Evolutionary conservation across 2,797 vertebrate genomes (phyloP), one percentile per base, ranked within the genome.

Genomic region (Sebastes minor): DNA sequence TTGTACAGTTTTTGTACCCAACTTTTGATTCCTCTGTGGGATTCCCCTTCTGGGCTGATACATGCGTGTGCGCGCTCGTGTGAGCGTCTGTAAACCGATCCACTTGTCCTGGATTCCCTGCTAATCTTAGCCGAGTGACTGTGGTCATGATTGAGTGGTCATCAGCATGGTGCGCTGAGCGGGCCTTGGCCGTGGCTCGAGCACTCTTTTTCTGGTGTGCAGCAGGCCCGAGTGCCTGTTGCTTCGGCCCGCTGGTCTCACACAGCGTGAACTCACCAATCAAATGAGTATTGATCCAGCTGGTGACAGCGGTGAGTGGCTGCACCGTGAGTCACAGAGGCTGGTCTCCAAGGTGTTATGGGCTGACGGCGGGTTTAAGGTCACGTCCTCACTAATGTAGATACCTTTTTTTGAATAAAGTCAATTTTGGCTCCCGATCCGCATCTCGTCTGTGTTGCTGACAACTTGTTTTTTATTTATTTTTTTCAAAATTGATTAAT

Each of bases 81-180:
- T 57, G 23, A 20, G 68, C 22, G 59, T 72, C 5, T 85, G 94
- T 89, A 94, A 95, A 55, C 20, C 49, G 93, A 95, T 89, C 91
- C 78, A 76, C 76, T 85, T 89, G 94, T 87, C 93, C 95, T 95
- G 91, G 86, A 95, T 96, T 95, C 93, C 90, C 83, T 74, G 86
- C 95, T 95, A 95, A 94, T 94, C 80, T 91, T 96, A 95, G 94
- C 82, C 53, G 75, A 73, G 81, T 53, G 67, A 53, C 86, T 74
- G 83, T 35, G 59, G 81, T 78, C 49, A 32, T 55, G 81, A 84
- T 28, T 66, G 83, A 80, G 35, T 67, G 87, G 80, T 78, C 83
- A 82, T 85, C 61, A 56, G 52, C 33, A 7, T 2, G 74, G 76
- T 76, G 86, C 80, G 78, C 76, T 67, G 59, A 65, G 56, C 13